A percentile compares a stretch with the other conserved stretches of the same genome.
These are phyloP conservation scores for Megaceryle torquata DNA, from an alignment of 2,113 vertebrate genomes.

Conservation along the genomic window DNA sequence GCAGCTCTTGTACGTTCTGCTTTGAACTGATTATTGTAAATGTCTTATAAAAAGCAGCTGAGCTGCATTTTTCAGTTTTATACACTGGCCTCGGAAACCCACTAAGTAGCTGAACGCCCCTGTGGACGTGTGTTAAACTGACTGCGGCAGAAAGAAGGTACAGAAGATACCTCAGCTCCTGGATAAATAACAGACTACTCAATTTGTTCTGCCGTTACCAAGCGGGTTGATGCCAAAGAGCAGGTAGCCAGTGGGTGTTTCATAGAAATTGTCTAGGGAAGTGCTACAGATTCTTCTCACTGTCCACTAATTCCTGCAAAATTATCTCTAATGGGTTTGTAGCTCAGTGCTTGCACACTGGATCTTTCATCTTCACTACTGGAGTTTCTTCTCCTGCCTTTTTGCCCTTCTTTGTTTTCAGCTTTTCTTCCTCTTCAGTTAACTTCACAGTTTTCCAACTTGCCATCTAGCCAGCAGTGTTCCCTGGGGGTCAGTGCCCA, in stretches of 20 bases:
- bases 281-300: neutral
- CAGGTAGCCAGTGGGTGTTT: neutral
- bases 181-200: neutral
- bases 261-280: neutral
- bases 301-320: neutral
- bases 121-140: fast-evolving
- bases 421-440: neutral
- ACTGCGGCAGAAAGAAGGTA: neutral
- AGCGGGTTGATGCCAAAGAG: neutral
- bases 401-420: neutral
- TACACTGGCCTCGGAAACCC: slow-evolving; percentile 53
- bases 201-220: neutral
- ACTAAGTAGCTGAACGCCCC: neutral
- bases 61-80: slow-evolving; percentile 48
- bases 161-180: neutral
- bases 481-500: no score
- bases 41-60: slow-evolving; percentile 64
- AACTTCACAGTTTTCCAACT: neutral
- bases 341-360: neutral
- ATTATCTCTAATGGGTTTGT: fast-evolving
- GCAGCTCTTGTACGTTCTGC: slow-evolving; percentile 36
- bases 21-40: slow-evolving; percentile 55
- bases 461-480: no score
- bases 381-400: neutral
- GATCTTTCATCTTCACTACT: neutral